Percentiles rank a stretch among this genome's conserved stretches.
phyloP scores from a whole-genome alignment of 2,888 invertebrate species.

The Colletes collaris region DNA sequence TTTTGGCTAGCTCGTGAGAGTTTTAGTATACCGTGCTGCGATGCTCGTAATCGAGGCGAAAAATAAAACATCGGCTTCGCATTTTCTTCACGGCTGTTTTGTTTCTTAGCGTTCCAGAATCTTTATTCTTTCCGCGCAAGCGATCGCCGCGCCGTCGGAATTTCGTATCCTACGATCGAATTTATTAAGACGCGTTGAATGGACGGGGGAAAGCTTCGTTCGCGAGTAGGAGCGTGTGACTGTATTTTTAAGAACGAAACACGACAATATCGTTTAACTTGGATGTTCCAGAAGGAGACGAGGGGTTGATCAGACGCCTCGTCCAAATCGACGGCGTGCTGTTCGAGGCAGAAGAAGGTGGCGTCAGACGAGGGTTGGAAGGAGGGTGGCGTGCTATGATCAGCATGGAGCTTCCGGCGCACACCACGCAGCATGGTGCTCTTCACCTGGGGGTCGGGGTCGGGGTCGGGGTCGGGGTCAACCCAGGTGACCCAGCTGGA shows the following conservation, averaged over 20 bases:
- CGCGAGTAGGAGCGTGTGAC: too few species aligned
- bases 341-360: slow-evolving; percentile 73
- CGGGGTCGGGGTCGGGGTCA: slow-evolving; percentile 76
- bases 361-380: slow-evolving; percentile 74
- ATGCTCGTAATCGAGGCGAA: not conserved
- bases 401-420: slow-evolving; percentile 81
- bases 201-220: too few species aligned
- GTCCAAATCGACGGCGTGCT: slow-evolving; percentile 74
- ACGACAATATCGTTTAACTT: not conserved
- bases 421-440: slow-evolving; percentile 80
- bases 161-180: not conserved
- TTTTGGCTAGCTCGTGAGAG: too few species aligned
- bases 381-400: slow-evolving; percentile 81
- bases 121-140: slow-evolving; percentile 1
- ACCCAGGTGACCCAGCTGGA: slow-evolving; percentile 78
- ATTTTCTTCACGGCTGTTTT: slow-evolving; percentile 6
- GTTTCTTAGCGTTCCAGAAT: not conserved
- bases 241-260: too few species aligned
- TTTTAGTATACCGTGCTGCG: not conserved
- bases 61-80: not conserved
- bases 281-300: slow-evolving; percentile 44
- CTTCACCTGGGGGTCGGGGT: slow-evolving; percentile 79
- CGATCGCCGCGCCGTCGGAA: not conserved
- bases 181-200: too few species aligned
- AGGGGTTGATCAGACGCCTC: slow-evolving; percentile 71